Percentiles rank a stretch among this genome's conserved stretches.
phyloP scores from a whole-genome alignment of 2,888 invertebrate genomes.

The Erebia epiphron region DNA sequence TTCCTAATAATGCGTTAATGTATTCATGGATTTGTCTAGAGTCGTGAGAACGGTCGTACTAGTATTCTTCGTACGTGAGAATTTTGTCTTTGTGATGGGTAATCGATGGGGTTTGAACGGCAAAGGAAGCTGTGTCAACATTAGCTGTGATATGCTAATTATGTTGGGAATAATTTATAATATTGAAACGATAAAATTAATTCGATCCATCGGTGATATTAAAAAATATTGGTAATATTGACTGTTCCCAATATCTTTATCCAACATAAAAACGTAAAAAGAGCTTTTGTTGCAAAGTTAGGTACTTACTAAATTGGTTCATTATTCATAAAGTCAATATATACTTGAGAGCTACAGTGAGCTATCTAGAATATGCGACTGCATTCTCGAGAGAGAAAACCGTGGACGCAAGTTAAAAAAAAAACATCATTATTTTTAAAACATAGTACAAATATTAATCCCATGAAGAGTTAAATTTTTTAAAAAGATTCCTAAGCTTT shows the following conservation, averaged over 20 bases:
- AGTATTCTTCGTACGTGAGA: slow-evolving; percentile 60
- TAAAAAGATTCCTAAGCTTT: slow-evolving; percentile 2
- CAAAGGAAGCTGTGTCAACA: slow-evolving; percentile 80
- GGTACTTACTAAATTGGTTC: no score
- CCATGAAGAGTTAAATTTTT: not conserved
- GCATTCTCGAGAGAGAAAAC: no score
- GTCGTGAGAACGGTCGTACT: slow-evolving; percentile 60
- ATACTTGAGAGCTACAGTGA: no score
- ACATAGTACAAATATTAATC: not conserved
- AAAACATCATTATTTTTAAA: not conserved
- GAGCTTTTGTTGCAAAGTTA: no score
- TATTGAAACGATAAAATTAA: slow-evolving; percentile 4
- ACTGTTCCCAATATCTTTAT: no score
- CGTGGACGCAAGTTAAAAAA: no score
- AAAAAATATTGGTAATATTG: not conserved
- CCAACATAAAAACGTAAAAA: no score
- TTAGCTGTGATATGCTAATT: slow-evolving; percentile 71
- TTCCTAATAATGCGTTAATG: slow-evolving; percentile 62
- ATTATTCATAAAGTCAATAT: no score
- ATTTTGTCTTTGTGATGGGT: slow-evolving; percentile 57
- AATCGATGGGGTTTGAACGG: slow-evolving; percentile 73
- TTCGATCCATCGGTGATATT: not conserved
- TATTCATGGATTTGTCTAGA: slow-evolving; percentile 66
- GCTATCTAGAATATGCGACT: no score
- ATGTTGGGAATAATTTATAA: slow-evolving; percentile 39